phyloP scores from a whole-genome alignment of 2,888 invertebrate species.

The Nephrotoma flavescens region DNA sequence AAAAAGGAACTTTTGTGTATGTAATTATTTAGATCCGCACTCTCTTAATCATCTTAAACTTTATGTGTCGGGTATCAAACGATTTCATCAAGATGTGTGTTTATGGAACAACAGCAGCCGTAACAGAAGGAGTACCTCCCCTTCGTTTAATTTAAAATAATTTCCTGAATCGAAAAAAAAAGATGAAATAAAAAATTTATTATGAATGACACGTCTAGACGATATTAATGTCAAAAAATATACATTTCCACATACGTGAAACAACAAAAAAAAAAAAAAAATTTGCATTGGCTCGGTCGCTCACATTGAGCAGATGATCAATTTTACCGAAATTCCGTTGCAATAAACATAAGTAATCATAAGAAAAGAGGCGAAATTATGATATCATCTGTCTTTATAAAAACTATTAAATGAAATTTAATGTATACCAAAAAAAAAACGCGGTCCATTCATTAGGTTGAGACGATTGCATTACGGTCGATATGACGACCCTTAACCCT shows the following conservation, averaged over 20 bases:
- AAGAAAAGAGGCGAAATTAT: neutral
- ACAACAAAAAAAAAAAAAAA: neutral
- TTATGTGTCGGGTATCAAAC: neutral
- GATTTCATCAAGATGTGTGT: neutral
- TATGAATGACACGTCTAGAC: neutral
- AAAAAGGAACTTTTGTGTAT: neutral
- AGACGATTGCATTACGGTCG: neutral
- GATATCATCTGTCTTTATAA: neutral
- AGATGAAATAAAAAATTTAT: neutral
- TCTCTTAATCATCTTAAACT: neutral
- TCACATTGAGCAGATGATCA: neutral
- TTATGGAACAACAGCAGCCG: neutral
- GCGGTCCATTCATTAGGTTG: neutral
- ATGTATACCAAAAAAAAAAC: neutral
- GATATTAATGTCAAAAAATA: neutral
- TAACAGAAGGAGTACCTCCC: neutral
- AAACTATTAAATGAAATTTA: neutral
- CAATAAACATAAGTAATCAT: neutral
- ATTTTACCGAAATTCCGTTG: neutral
- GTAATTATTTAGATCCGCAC: neutral
- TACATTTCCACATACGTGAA: neutral
- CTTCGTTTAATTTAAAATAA: neutral
- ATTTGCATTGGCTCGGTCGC: neutral
- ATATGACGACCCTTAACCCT: neutral
- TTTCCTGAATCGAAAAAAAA: neutral